Evolutionary conservation across 1,140 invertebrate genomes (phyloP), one percentile per base, ranked within the genome.

Genomic region (Brachionus koreanus): DNA sequence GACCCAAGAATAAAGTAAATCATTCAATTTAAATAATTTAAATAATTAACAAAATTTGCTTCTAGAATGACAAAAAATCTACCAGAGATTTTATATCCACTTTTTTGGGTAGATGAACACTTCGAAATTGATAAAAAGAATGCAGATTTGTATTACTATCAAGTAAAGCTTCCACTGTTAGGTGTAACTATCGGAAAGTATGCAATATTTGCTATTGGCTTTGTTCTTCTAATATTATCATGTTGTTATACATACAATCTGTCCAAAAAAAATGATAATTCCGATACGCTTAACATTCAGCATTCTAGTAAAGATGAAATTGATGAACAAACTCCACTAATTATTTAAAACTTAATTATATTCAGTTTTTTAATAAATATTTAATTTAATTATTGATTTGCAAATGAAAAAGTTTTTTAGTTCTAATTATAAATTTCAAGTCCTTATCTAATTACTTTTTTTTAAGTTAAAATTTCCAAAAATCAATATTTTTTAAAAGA

Each of bases 111-210:
- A 1, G 76, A 79, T 61, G 76, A 79, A 35, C 49, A 79, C 13
- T 79, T 79, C 61, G 49, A 79, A 65, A 79, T 79, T 42, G 76
- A 79, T 37, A 57, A 79, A 79, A 79, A 79, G 43, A 79, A 79
- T 65, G 76, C 76, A 6, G 76, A 79, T 16, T 13, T 23, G 35
- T 79, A 61, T 61, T 79, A 61, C 23, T 61, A 61, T 79, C 76
- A 79, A 42, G 49, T 79, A 6, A 79, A 79, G 57, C 16, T 79
- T 39, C 76, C 76, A 16, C 7, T 79, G 2, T 35, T 57, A n/a
- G 19, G 25, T 13, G n/a, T 79, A 5, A 79, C 52, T 9, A 35
- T 43, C 12, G 76, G 49, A 42, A 79, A 79, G 35, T 79, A 42
- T 65, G 49, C 57, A 19, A 10, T 79, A n/a, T 61, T 61, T 57